Evolutionary conservation across 2,888 invertebrate species (phyloP).

Genomic region (Protodeltote pygarga): DNA sequence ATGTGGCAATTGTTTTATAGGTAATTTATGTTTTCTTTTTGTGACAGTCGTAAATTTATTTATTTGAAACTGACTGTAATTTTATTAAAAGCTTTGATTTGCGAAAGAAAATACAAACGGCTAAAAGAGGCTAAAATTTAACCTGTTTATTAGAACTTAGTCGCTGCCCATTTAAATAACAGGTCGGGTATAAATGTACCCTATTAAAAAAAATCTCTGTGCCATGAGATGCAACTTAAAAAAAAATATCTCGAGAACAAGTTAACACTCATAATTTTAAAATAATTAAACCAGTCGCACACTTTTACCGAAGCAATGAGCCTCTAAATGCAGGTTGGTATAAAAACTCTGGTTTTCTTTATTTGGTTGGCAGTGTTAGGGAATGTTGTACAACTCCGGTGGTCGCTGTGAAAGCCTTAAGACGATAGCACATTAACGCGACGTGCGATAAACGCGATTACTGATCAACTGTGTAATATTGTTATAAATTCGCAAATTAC

Average conservation of each 20-base stretch:
- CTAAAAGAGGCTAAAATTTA: no score
- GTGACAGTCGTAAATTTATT: background rate
- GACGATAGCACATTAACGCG: constrained; percentile 9
- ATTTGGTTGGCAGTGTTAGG: constrained; percentile 27
- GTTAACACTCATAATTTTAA: background rate
- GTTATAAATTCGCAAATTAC: background rate
- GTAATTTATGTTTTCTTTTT: background rate
- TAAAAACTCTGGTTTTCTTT: constrained; percentile 33
- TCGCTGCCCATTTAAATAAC: no score
- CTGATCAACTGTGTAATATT: background rate
- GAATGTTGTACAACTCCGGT: constrained; percentile 30
- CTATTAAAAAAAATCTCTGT: no score
- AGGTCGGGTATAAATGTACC: no score
- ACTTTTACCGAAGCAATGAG: constrained; percentile 18
- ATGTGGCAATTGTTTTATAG: background rate
- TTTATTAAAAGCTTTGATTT: background rate
- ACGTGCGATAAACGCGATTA: background rate
- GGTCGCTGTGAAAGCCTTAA: constrained; percentile 26
- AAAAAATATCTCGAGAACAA: no score
- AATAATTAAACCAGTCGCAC: constrained; percentile 9
- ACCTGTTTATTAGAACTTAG: no score
- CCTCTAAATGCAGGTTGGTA: constrained; percentile 20
- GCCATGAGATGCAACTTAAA: no score
- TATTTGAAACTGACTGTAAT: background rate
- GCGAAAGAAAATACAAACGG: background rate